These are phyloP conservation scores for Taxidea taxus DNA, from an alignment of 2,113 vertebrate species.

Conservation along the genomic window DNA sequence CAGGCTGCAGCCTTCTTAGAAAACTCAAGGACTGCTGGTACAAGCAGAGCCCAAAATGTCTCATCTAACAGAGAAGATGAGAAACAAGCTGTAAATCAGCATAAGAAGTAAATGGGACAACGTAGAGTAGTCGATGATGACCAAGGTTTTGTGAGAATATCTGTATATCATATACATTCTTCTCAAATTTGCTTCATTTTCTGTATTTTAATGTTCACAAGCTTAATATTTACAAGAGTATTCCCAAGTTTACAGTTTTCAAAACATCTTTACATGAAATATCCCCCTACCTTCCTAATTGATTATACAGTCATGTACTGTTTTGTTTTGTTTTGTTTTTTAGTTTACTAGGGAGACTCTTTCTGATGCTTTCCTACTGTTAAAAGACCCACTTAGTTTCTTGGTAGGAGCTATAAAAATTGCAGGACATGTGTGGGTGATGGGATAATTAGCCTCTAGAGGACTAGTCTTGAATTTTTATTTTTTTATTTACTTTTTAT, in stretches of 20 bases:
- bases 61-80: neutral
- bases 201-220: neutral
- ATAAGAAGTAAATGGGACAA: neutral
- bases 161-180: neutral
- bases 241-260: neutral
- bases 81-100: neutral
- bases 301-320: neutral
- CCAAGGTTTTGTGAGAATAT: neutral
- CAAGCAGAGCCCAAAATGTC: neutral
- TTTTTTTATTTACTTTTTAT: no score
- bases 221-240: neutral
- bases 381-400: neutral
- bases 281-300: neutral
- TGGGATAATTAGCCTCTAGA: neutral
- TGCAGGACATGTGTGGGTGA: neutral
- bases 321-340: neutral
- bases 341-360: neutral
- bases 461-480: neutral
- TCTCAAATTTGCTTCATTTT: neutral
- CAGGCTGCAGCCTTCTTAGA: neutral
- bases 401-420: neutral
- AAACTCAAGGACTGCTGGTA: neutral
- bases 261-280: neutral
- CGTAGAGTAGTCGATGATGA: neutral
- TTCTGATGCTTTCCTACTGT: neutral